Evolutionary conservation across 2,113 vertebrate species (phyloP).

Genomic region (Mola mola): DNA sequence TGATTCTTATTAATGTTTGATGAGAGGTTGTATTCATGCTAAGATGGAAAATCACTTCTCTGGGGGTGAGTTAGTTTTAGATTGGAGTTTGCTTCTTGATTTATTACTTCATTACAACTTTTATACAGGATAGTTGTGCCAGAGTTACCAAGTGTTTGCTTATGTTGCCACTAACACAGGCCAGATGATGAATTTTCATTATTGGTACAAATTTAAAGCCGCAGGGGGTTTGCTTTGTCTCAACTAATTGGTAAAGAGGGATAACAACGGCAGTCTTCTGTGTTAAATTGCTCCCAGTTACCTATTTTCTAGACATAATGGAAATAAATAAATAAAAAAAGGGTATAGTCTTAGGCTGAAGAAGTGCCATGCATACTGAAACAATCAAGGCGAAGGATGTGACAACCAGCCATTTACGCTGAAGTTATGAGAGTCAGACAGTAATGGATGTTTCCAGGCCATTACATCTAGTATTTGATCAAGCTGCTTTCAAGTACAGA

Average conservation of each 20-base stretch:
- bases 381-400: slow-evolving; percentile 18
- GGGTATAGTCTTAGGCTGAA: slow-evolving; percentile 43
- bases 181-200: slow-evolving; percentile 37
- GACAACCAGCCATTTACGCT: slow-evolving; percentile 49
- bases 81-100: slow-evolving; percentile 11
- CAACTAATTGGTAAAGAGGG: slow-evolving; percentile 27
- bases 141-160: slow-evolving; percentile 18
- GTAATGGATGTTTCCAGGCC: slow-evolving; percentile 46
- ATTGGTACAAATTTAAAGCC: slow-evolving; percentile 24
- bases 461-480: slow-evolving; percentile 49
- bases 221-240: slow-evolving; percentile 9
- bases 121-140: not conserved
- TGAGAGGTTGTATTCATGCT: not conserved
- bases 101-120: slow-evolving; percentile 12
- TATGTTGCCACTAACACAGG: not conserved
- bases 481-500: slow-evolving; percentile 39
- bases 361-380: slow-evolving; percentile 40
- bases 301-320: slow-evolving; percentile 31
- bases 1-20: slow-evolving; percentile 20
- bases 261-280: slow-evolving; percentile 4
- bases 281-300: slow-evolving; percentile 20
- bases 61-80: not conserved
- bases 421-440: slow-evolving; percentile 27
- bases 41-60: not conserved
- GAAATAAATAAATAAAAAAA: slow-evolving; percentile 25